Conservation (phyloP, 2,113 vertebrate species). For the Percina caprodes region DNA sequence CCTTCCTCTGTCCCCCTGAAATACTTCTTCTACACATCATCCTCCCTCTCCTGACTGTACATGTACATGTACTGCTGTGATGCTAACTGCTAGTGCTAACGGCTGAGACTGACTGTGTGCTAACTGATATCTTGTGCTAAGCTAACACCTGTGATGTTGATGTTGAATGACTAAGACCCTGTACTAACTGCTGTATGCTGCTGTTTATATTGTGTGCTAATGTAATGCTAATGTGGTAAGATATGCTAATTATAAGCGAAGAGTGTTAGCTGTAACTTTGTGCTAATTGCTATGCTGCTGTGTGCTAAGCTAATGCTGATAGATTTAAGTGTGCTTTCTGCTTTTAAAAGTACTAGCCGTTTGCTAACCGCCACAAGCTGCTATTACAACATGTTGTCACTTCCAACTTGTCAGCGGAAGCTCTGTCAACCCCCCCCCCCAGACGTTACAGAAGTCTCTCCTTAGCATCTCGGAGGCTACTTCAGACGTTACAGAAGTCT, state of each 20-base stretch:
- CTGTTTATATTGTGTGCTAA: constrained; percentile 57
- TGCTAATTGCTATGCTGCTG: constrained; percentile 65
- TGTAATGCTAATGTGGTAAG: constrained; percentile 55
- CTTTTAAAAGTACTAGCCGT: constrained; percentile 50
- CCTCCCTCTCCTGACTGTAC: constrained; percentile 69
- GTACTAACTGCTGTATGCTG: constrained; percentile 63
- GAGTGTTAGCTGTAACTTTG: constrained; percentile 34
- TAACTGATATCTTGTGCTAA: constrained; percentile 61
- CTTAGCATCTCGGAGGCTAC: too few relatives aligned
- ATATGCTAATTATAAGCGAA: constrained; percentile 41
- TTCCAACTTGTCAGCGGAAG: too few relatives aligned
- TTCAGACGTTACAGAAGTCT: too few relatives aligned
- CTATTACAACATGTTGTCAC: constrained; percentile 17
- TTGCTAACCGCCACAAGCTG: constrained; percentile 52
- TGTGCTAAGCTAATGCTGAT: constrained; percentile 65
- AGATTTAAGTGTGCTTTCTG: constrained; percentile 65
- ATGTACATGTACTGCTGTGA: constrained; percentile 72
- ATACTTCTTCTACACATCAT: constrained; percentile 67
- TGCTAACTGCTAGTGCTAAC: constrained; percentile 73
- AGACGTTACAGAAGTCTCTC: too few relatives aligned
- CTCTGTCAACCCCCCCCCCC: too few relatives aligned
- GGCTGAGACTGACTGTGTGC: constrained; percentile 62
- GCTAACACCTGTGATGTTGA: constrained; percentile 64
- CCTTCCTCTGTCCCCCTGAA: constrained; percentile 24
- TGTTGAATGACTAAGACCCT: constrained; percentile 26